These are phyloP conservation scores for Chlorodrepanis virens DNA, from an alignment of 2,113 vertebrate genomes.

Conservation along the genomic window DNA sequence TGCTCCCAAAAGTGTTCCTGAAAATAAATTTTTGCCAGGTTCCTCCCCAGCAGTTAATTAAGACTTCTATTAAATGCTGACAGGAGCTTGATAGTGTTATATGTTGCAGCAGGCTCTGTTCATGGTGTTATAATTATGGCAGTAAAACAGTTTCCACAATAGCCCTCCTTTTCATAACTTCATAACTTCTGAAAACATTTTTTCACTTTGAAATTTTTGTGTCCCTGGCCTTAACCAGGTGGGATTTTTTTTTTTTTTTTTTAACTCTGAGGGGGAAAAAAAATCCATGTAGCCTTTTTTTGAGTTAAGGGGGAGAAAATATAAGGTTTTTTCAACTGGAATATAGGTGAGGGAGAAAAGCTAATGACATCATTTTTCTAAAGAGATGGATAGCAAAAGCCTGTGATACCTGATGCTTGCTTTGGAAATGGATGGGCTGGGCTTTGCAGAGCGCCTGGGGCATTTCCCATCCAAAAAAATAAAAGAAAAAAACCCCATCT, in stretches of 20 bases:
- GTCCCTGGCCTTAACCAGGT: background rate
- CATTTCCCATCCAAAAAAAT: background rate
- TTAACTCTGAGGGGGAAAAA: background rate
- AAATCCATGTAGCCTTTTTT: background rate
- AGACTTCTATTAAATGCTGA: conserved; percentile 53
- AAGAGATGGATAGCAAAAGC: background rate
- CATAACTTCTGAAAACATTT: conserved; percentile 53
- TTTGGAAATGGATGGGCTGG: background rate
- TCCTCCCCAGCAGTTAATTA: conserved; percentile 54
- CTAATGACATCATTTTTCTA: background rate
- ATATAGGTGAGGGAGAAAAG: background rate
- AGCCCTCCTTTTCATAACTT: conserved; percentile 43
- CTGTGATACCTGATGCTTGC: background rate
- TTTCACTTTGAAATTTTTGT: background rate
- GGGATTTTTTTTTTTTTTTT: background rate
- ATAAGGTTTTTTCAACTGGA: background rate
- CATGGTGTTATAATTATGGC: conserved; percentile 33
- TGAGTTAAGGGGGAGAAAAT: background rate
- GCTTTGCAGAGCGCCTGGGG: background rate
- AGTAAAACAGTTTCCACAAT: conserved; percentile 62
- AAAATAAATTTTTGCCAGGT: conserved; percentile 7
- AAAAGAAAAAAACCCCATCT: background rate
- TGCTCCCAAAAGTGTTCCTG: background rate
- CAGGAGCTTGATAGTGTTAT: conserved; percentile 44
- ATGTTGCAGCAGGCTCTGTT: conserved; percentile 34